These are phyloP conservation scores for Zootoca vivipara DNA, from an alignment of 2,113 vertebrate genomes.

Conservation along the genomic window DNA sequence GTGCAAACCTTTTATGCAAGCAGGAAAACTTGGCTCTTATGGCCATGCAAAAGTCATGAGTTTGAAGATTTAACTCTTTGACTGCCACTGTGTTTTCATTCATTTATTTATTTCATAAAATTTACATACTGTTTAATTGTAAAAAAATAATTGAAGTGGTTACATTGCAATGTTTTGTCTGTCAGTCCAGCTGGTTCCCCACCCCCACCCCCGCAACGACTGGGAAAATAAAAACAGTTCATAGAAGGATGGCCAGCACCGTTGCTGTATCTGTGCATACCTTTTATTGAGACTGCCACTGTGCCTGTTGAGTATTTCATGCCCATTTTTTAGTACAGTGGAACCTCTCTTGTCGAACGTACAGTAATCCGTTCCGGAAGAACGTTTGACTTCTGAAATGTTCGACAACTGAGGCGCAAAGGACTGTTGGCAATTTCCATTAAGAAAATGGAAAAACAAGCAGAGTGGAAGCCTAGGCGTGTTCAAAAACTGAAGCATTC, in stretches of 20 bases:
- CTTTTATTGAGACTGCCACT: not conserved
- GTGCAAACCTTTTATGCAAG: slow-evolving; percentile 9
- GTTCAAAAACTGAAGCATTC: too few species aligned
- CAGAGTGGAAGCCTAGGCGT: too few species aligned
- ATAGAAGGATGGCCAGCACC: not conserved
- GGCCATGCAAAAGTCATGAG: not conserved
- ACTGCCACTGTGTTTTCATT: not conserved
- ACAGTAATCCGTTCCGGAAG: too few species aligned
- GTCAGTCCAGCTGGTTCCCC: not conserved
- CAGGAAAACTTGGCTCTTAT: not conserved
- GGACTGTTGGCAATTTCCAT: too few species aligned
- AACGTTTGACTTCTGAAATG: too few species aligned
- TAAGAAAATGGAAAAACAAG: too few species aligned
- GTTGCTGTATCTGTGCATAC: not conserved
- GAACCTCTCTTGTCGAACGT: too few species aligned
- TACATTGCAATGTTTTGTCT: not conserved
- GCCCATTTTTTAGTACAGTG: not conserved
- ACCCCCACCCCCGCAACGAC: too few species aligned
- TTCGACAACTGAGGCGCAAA: too few species aligned
- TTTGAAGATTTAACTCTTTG: not conserved
- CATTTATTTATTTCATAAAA: too few species aligned
- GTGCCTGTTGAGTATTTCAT: not conserved
- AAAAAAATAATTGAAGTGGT: too few species aligned
- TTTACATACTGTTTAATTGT: too few species aligned
- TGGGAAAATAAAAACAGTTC: not conserved